phyloP scores from a whole-genome alignment of 35 echinoderm and acorn worm species.

The Strongylocentrotus purpuratus region DNA sequence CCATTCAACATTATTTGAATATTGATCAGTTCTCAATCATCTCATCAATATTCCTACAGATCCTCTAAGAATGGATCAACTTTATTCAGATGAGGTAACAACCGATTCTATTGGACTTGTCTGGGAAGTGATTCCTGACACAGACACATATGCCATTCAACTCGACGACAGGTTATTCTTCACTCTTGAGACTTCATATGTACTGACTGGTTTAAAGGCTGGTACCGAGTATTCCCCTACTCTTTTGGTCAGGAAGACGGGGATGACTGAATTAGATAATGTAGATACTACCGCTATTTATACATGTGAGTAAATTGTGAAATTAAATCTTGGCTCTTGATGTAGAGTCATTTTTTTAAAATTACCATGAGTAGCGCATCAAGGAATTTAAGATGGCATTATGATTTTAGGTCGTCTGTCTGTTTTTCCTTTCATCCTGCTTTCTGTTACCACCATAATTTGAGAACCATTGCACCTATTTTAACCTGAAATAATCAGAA shows the following conservation, averaged over 20 bases:
- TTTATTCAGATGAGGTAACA: background rate
- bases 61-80: background rate
- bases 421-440: too few relatives aligned
- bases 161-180: background rate
- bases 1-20: too few relatives aligned
- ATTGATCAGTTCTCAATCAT: too few relatives aligned
- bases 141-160: background rate
- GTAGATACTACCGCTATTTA: background rate
- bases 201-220: background rate
- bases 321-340: too few relatives aligned
- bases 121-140: background rate
- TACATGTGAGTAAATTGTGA: constrained; percentile 1
- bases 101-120: background rate
- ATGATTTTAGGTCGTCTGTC: too few relatives aligned
- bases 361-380: too few relatives aligned
- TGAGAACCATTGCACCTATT: too few relatives aligned
- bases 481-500: too few relatives aligned
- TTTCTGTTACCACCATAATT: too few relatives aligned
- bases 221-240: background rate
- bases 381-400: too few relatives aligned
- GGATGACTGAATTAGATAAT: background rate
- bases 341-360: too few relatives aligned
- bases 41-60: background rate
- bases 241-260: background rate
- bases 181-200: background rate